Conservation (phyloP, 2,113 vertebrate species). For the Etia nguti region DNA sequence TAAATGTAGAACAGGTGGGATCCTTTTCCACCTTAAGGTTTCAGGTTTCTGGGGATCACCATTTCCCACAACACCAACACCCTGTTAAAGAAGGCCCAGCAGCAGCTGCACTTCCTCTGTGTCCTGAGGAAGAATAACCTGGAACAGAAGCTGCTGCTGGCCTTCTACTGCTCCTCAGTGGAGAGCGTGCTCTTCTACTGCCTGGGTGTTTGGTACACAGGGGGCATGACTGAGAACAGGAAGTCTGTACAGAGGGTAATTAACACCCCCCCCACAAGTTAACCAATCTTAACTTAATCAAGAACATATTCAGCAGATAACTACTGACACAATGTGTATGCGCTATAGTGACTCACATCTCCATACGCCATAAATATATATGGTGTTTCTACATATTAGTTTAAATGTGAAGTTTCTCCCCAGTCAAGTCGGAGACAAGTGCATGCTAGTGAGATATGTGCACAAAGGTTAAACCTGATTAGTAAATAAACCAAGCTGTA, state of each 20-base stretch:
- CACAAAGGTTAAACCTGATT: neutral
- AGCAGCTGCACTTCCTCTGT: neutral
- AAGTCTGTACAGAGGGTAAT: neutral
- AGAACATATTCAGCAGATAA: neutral
- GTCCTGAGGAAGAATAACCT: neutral
- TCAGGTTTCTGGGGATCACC: neutral
- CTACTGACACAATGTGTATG: neutral
- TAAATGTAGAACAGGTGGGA: neutral
- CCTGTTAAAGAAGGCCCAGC: accelerated
- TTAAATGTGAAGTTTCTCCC: neutral
- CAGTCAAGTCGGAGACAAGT: neutral
- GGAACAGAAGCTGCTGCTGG: neutral
- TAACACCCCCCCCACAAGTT: neutral
- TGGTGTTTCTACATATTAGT: neutral
- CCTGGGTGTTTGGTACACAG: neutral
- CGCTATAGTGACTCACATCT: accelerated
- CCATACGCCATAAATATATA: neutral
- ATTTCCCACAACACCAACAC: neutral
- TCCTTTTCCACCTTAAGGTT: neutral
- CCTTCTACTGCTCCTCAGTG: neutral
- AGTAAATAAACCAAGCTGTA: neutral
- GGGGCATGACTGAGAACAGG: accelerated
- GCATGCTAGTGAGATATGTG: neutral
- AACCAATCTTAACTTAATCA: neutral
- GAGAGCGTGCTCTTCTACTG: accelerated